Conservation (phyloP, 2,888 invertebrate genomes). For the Troilus luridus region DNA sequence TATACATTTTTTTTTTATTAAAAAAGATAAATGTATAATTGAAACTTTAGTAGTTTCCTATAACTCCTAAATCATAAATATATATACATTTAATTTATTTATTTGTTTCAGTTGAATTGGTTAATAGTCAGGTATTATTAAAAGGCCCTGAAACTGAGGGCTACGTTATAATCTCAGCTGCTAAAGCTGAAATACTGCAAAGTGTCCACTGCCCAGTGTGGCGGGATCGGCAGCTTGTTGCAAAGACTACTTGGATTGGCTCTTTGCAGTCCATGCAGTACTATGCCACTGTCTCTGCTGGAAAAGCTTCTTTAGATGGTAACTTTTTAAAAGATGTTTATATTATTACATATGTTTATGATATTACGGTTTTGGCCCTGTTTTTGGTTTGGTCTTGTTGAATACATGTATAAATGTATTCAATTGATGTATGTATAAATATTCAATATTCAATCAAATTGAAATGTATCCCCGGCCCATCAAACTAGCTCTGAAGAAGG, state of each 20-base stretch:
- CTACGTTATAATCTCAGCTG: constrained; percentile 96
- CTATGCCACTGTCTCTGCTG: constrained; percentile 96
- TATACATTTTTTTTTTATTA: background rate
- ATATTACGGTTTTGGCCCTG: too few relatives aligned
- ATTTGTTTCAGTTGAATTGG: constrained; percentile 80
- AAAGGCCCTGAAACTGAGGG: constrained; percentile 98
- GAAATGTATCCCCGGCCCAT: too few relatives aligned
- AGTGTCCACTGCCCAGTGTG: constrained; percentile 90
- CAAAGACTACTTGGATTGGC: constrained; percentile 96
- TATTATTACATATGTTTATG: background rate
- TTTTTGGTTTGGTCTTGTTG: too few relatives aligned
- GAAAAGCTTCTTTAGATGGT: constrained; percentile 78
- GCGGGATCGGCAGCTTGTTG: constrained; percentile 88
- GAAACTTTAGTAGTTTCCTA: too few relatives aligned
- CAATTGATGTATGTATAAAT: too few relatives aligned
- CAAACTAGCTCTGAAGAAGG: too few relatives aligned
- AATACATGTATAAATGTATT: too few relatives aligned
- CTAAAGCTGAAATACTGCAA: constrained; percentile 94
- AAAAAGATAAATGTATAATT: background rate
- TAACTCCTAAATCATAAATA: background rate
- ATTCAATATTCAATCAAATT: too few relatives aligned
- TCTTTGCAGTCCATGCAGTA: constrained; percentile 98
- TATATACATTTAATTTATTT: background rate
- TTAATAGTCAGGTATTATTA: constrained; percentile 93
- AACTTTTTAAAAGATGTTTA: constrained; percentile 59